Percentiles rank a stretch among this genome's conserved stretches.
These are phyloP conservation scores for Platyrinchus mystaceus DNA, from an alignment of 2,797 vertebrate genomes.

Conservation along the genomic window DNA sequence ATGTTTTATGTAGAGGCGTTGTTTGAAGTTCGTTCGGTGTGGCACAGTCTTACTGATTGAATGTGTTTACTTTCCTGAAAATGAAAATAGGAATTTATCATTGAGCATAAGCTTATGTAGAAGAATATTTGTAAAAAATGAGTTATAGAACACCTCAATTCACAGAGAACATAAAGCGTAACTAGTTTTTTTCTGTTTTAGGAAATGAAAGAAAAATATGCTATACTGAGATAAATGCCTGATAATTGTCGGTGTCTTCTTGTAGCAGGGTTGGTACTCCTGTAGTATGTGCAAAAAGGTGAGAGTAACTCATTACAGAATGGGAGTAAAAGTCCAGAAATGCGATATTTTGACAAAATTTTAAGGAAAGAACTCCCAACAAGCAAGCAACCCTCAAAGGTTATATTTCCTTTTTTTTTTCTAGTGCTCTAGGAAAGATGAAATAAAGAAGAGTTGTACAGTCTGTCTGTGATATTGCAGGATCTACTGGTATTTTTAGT, in stretches of 20 bases:
- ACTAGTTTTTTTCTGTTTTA: neutral
- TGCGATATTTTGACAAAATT: neutral
- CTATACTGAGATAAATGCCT: neutral
- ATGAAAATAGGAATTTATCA: neutral
- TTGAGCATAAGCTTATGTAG: neutral
- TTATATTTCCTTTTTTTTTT: neutral
- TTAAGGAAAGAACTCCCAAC: fast-evolving
- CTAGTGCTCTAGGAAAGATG: neutral
- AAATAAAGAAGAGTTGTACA: neutral
- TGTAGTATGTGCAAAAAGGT: neutral
- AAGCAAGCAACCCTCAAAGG: neutral
- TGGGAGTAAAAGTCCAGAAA: neutral
- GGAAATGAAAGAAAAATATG: neutral
- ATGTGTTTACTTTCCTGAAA: constrained; percentile 9
- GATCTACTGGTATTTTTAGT: neutral
- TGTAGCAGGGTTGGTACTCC: neutral
- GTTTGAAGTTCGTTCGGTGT: constrained; percentile 29
- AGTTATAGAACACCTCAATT: neutral
- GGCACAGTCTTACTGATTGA: neutral
- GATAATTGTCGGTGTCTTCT: neutral
- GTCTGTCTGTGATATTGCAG: neutral
- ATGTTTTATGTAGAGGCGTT: neutral
- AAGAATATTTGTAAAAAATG: neutral
- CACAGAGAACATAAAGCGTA: neutral
- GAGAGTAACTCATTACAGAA: neutral